Conservation (phyloP, 2,797 vertebrate genomes). For the Acanthopagrus latus region DNA sequence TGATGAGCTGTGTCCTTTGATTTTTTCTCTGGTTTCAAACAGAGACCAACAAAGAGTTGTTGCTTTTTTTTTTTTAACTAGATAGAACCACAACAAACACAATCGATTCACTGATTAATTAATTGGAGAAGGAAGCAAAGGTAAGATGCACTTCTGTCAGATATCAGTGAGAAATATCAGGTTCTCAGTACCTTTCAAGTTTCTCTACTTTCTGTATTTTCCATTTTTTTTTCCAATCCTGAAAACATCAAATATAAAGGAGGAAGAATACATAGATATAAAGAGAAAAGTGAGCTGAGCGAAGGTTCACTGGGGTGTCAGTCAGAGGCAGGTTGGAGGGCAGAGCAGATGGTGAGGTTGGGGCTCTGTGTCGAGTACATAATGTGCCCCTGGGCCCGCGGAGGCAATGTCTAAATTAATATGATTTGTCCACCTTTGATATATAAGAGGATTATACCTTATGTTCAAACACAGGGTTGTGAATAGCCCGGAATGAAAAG, state of each 20-base stretch:
- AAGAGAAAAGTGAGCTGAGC: neutral
- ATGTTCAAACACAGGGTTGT: constrained; percentile 82
- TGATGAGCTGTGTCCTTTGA: neutral
- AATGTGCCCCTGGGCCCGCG: constrained; percentile 69
- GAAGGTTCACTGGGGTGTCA: constrained; percentile 29
- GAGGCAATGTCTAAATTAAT: constrained; percentile 85
- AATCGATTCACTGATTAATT: too few species aligned
- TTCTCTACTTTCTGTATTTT: neutral
- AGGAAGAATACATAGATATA: neutral
- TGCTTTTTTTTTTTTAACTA: too few species aligned
- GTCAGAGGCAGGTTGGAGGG: constrained; percentile 69
- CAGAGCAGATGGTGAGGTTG: constrained; percentile 78
- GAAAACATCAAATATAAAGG: neutral
- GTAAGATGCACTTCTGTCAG: neutral
- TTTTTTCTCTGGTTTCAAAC: too few species aligned
- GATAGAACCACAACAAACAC: too few species aligned
- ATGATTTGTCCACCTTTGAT: constrained; percentile 88
- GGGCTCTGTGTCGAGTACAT: constrained; percentile 70
- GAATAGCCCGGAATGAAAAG: constrained; percentile 80
- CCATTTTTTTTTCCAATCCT: neutral
- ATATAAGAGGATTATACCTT: constrained; percentile 88
- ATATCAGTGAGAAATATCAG: too few species aligned
- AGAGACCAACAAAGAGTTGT: neutral
- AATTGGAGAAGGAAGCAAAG: too few species aligned
- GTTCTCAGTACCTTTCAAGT: neutral